Base-by-base conservation (phyloP, 2,888 invertebrate genomes). In the Formica aserva region DNA sequence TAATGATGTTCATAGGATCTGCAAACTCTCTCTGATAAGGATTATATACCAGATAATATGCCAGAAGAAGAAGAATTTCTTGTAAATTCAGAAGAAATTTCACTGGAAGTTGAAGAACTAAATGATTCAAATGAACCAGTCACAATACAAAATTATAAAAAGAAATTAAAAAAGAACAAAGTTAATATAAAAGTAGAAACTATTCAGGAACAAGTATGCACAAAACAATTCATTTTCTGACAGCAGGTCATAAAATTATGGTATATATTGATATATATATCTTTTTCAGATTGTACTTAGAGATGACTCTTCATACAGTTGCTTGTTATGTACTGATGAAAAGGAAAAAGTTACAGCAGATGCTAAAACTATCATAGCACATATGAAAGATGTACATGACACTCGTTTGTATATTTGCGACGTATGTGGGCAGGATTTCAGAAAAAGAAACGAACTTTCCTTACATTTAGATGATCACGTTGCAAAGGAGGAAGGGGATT, bases 331-430 rank as follows among this genome's bases (percentile, higher is more conserved):
- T 90, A 92, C 95, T 45, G 91, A 91, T 18, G 92, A 94, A 15
- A 93, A 93, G 1, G 95, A 95, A 48, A 94, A 94, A 45, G 92
- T 93, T 9, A 90, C 92, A 35, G 95, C 95, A 26, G 96, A 96
- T 90, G 96, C 97, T 0, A 96, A 96, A 85, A 93, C 95, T 0
- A 96, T 97, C 83, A 96, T 96, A 90, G 92, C 95, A 0, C 97
- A 98, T 88, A 94, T 97, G 91, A 96, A 96, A 92, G 90, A 92
- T 0, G 93, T 89, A 0, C 98, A 98, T 93, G 96, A 96, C 71
- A 95, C 96, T 0, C 95, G 97, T 0, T 92, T 97, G 2, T 97
- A 97, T 92, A 96, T 97, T 72, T 98, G 98, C 88, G 96, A 96
- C 83, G 94, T 96, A 6, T 98, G 98, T 91, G 97, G 97, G 0